phyloP scores from a whole-genome alignment of 2,888 invertebrate genomes.

The Caenorhabditis panamensis region DNA sequence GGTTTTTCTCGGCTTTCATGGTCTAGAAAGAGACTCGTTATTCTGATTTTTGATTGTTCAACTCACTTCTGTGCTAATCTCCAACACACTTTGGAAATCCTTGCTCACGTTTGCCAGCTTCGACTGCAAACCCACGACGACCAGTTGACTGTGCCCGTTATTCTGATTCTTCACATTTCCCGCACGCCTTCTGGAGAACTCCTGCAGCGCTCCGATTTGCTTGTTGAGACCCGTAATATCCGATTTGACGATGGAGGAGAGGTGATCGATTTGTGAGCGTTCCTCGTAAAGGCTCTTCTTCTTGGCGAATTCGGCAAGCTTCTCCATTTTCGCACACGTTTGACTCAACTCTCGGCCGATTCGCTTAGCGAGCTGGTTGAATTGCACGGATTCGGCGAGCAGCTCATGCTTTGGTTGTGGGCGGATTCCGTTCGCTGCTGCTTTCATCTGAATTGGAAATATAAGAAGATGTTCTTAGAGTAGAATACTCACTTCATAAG shows the following conservation, averaged over 20 bases:
- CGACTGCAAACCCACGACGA: constrained; percentile 90
- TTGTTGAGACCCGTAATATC: constrained; percentile 95
- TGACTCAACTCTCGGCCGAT: constrained; percentile 96
- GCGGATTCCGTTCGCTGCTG: constrained; percentile 63
- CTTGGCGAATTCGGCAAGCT: constrained; percentile 93
- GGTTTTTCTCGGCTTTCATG: constrained; percentile 93
- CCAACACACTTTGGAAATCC: constrained; percentile 96
- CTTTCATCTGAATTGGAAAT: constrained; percentile 72
- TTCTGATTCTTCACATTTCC: constrained; percentile 58
- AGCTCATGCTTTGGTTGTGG: constrained; percentile 68
- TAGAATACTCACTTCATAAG: constrained; percentile 71
- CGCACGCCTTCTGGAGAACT: constrained; percentile 72
- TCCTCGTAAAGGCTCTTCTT: constrained; percentile 97
- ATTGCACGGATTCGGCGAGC: constrained; percentile 76
- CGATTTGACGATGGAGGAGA: constrained; percentile 97
- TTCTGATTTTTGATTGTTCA: neutral
- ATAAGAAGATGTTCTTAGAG: neutral
- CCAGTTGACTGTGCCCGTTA: constrained; percentile 85
- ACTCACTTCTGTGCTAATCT: constrained; percentile 92
- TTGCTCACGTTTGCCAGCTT: constrained; percentile 96
- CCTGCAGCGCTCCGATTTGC: constrained; percentile 90
- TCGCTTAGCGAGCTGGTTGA: constrained; percentile 83
- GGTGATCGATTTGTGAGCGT: constrained; percentile 95
- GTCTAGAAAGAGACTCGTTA: constrained; percentile 84
- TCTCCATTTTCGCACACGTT: constrained; percentile 96